Conservation (phyloP, 2,113 vertebrate genomes). For the Globicephala melas region DNA sequence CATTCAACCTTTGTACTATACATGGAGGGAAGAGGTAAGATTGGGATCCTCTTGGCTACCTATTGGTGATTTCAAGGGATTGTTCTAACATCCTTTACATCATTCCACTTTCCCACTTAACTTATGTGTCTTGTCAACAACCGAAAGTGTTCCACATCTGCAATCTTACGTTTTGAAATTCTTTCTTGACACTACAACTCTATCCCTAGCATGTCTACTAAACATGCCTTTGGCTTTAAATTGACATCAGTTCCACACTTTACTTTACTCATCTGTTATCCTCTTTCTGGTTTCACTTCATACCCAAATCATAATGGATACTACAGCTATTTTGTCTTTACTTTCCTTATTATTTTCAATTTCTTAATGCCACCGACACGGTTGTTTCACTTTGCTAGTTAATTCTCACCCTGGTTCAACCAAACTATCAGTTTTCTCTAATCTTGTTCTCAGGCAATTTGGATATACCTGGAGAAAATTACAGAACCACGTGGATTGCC, state of each 20-base stretch:
- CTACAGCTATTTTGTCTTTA: not conserved
- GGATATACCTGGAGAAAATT: not conserved
- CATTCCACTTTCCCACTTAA: not conserved
- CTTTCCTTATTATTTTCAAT: not conserved
- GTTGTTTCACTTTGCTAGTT: not conserved
- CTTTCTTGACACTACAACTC: not conserved
- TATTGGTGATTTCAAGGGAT: not conserved
- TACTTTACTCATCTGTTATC: not conserved
- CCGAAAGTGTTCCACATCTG: not conserved
- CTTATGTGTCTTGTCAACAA: not conserved
- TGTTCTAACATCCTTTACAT: not conserved
- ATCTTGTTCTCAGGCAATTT: not conserved
- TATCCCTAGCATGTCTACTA: not conserved
- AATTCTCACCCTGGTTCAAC: not conserved
- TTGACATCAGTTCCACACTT: not conserved
- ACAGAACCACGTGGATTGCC: not conserved
- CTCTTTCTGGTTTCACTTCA: not conserved
- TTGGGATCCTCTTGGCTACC: not conserved
- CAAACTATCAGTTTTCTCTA: not conserved
- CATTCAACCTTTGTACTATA: rapidly evolving
- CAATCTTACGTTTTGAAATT: not conserved
- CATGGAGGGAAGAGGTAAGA: not conserved
- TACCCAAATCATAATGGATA: not conserved
- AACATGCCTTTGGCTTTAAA: not conserved
- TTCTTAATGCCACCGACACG: not conserved